Evolutionary conservation across 1,140 invertebrate genomes (phyloP), one percentile per base, ranked within the genome.

Genomic region (Hyles euphorbiae): DNA sequence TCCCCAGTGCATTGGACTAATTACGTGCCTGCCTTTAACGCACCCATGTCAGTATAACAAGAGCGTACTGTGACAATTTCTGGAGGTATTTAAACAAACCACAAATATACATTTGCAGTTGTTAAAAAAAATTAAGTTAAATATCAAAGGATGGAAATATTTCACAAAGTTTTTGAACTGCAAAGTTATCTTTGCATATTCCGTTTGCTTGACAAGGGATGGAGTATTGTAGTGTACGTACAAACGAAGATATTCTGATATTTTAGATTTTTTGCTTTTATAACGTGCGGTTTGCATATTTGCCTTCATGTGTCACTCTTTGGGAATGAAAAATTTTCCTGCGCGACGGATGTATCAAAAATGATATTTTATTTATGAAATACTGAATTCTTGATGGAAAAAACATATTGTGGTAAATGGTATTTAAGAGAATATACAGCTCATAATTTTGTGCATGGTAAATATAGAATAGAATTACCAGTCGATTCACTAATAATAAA

Each of bases 1-100:
- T 40, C 33, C 50, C 33, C 50, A 5, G 36, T 5, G 36, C 4
- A 40, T 40, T 40, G 0, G 33, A 6, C 52, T 61, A 43, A 53
- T 47, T 50, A 50, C 43, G 43, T 22, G 65, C 70, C 68, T 70
- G 60, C 58, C 22, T 73, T 65, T 66, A 45, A 34, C 33, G 55
- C 56, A 68, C 73, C 73, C 73, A 60, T 61, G 68, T 76, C 73
- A 76, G 61, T 58, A 33, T 76, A 76, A 76, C 73, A 68, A 73
- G 67, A 56, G 65, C 67, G 52, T 57, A 54, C 63, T 63, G 61
- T 70, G 63, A 76, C 70, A 76, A 76, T 72, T 76, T 58, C 65
- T 65, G 63, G 65, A 67, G 65, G 71, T 68, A 55, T 56, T 63
- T 71, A 67, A 69, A 58, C 66, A 56, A 60, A 62, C 49, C 57